These are phyloP conservation scores for Daktulosphaira vitifoliae DNA, from an alignment of 1,140 invertebrate species.

Conservation along the genomic window DNA sequence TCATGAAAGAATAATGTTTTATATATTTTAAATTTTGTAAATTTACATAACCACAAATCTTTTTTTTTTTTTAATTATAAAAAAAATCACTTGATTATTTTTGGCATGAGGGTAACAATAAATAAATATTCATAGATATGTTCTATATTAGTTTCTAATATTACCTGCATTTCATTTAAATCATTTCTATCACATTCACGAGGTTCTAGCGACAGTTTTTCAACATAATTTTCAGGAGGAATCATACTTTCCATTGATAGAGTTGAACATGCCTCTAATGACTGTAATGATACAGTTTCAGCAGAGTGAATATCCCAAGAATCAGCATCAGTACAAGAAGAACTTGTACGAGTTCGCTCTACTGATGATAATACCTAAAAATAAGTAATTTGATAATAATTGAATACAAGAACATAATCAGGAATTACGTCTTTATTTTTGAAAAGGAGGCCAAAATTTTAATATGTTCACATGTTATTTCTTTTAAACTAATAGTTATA, in stretches of 20 bases:
- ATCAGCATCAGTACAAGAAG: slow-evolving; percentile 22
- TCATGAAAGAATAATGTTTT: too few relatives aligned
- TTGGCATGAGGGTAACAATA: too few relatives aligned
- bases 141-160: too few relatives aligned
- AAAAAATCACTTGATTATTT: too few relatives aligned
- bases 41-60: too few relatives aligned
- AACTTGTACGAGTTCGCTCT: slow-evolving; percentile 14
- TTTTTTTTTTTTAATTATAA: too few relatives aligned
- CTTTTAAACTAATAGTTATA: background rate
- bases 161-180: slow-evolving; percentile 49
- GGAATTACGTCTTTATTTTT: too few relatives aligned
- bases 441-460: too few relatives aligned
- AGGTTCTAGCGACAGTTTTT: slow-evolving; percentile 40
- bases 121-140: too few relatives aligned
- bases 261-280: slow-evolving; percentile 39
- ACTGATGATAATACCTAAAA: background rate
- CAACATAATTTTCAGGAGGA: slow-evolving; percentile 39
- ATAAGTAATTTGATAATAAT: background rate
- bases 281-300: slow-evolving; percentile 39
- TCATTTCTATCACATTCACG: slow-evolving; percentile 43
- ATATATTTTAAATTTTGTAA: too few relatives aligned
- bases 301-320: slow-evolving; percentile 34
- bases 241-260: slow-evolving; percentile 39
- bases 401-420: too few relatives aligned
- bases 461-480: too few relatives aligned